Evolutionary conservation across 2,113 vertebrate species (phyloP).

Genomic region (Cariama cristata): DNA sequence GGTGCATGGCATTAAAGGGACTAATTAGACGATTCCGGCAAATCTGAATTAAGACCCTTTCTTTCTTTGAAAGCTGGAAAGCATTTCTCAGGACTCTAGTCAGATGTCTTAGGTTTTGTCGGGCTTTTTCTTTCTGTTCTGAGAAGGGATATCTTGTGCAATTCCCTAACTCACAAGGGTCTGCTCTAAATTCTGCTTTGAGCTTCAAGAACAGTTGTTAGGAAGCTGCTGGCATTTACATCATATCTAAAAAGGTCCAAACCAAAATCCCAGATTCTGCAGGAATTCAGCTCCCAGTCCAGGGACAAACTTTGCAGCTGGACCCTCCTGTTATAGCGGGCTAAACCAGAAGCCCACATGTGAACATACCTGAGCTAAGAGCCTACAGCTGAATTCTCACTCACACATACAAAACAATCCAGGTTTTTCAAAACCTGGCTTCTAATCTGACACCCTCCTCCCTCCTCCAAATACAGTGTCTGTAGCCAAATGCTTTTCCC

Average conservation of each 20-base stretch:
- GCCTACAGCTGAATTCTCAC: slow-evolving; percentile 34
- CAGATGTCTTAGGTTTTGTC: slow-evolving; percentile 44
- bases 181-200: slow-evolving; percentile 13
- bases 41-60: slow-evolving; percentile 59
- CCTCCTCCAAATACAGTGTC: background rate
- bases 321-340: background rate
- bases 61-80: slow-evolving; percentile 51
- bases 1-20: slow-evolving; percentile 46
- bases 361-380: slow-evolving; percentile 42
- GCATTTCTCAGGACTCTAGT: slow-evolving; percentile 37
- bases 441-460: background rate
- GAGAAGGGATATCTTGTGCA: slow-evolving; percentile 40
- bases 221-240: slow-evolving; percentile 55
- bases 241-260: slow-evolving; percentile 33
- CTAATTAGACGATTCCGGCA: slow-evolving; percentile 67
- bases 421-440: slow-evolving; percentile 21
- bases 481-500: slow-evolving; percentile 29
- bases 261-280: slow-evolving; percentile 14
- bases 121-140: background rate
- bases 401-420: background rate
- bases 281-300: slow-evolving; percentile 34
- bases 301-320: slow-evolving; percentile 46
- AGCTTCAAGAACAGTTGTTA: slow-evolving; percentile 51
- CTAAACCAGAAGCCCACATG: slow-evolving; percentile 27
- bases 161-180: slow-evolving; percentile 22